Evolutionary conservation across 2,888 invertebrate genomes (phyloP), one percentile per base, ranked within the genome.

Genomic region (Melanostoma scalare): DNA sequence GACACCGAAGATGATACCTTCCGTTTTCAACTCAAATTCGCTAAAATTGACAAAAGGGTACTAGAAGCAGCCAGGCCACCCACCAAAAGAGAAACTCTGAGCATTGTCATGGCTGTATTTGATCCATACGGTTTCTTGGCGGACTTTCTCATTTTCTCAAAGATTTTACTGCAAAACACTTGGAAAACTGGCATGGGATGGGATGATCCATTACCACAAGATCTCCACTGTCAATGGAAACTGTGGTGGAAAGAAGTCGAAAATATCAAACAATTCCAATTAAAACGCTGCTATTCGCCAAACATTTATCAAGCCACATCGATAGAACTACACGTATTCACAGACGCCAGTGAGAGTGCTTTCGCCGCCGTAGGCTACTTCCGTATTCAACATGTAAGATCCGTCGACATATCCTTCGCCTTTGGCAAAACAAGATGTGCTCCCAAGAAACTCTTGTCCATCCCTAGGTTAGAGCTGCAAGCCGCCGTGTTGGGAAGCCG

Each of bases 91-190:
- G 73, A 87, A 48, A 50, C 85, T 3, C 58, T 88, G 0, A 56
- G 85, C 0, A 58, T 86, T 0, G 75, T 86, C 4, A 88, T 88
- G 87, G 87, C 87, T 0, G 38, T 88, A 2, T 89, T 86, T 52
- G 87, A 88, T 38, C 87, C 87, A 0, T 58, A 87, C 3, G 88
- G 86, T 0, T 38, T 87, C 0, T 74, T 86, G 0, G 48, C 80
- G 0, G 87, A 87, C 0, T 85, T 20, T 20, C 20, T 20, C 20
- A 20, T 20, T 20, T 20, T 20, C 20, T 20, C 67, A 5, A 84
- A 84, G 9, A n/a, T 82, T 50, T 38, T 69, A 33, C 10, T 79
- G 42, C 72, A 76, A 40, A 2, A 6, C 0, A 61, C 56, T 4
- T 85, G 85, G 20, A 20, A 20, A 20, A 20, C 20, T 1, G 20